phyloP scores from a whole-genome alignment of 1,140 invertebrate genomes.

The Wiebesia pumilae region DNA sequence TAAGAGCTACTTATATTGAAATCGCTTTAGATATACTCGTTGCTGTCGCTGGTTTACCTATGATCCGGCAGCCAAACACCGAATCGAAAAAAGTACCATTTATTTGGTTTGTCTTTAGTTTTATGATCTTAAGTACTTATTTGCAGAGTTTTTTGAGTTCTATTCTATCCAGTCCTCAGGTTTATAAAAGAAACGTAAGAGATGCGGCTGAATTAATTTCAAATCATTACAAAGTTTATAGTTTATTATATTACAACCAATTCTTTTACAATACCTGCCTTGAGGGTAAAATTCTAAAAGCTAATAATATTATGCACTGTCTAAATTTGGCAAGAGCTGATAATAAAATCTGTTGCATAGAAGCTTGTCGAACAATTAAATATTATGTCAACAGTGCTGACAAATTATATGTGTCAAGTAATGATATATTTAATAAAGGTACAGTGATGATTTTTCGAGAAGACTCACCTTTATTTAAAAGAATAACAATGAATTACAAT shows the following conservation, averaged over 20 bases:
- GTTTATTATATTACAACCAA: background rate
- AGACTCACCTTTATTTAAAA: background rate
- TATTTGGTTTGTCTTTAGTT: slow-evolving; percentile 2
- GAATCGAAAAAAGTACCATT: background rate
- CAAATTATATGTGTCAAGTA: background rate
- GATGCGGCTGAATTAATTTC: background rate
- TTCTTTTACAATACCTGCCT: background rate
- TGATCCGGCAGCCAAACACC: background rate
- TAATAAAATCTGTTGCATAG: background rate
- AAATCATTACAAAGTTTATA: slow-evolving; percentile 2
- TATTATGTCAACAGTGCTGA: background rate
- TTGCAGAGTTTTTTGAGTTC: background rate
- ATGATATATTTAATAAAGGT: background rate
- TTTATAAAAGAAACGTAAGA: background rate
- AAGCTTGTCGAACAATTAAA: background rate
- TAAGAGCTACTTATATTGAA: background rate
- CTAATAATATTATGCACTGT: background rate
- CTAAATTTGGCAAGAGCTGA: background rate
- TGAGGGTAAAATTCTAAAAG: background rate
- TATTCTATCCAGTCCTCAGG: background rate
- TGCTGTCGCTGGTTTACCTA: background rate
- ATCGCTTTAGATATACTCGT: background rate
- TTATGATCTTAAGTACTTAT: background rate
- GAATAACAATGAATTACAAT: background rate
- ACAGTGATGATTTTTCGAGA: background rate